Evolutionary conservation across 2,888 invertebrate genomes (phyloP).

Genomic region (Xiphydria camelus): DNA sequence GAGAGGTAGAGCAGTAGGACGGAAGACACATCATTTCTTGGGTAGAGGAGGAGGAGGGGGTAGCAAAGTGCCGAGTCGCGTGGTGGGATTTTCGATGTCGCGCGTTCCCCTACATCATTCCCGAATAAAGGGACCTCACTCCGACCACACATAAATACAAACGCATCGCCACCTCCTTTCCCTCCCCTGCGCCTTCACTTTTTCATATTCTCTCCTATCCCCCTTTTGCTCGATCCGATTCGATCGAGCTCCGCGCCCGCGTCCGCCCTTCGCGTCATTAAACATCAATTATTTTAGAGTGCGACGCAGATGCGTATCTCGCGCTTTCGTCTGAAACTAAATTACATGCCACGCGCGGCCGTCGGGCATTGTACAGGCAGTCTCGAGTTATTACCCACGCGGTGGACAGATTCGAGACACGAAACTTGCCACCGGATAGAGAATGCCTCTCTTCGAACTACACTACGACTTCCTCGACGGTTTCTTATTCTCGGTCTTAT

Average conservation of each 20-base stretch:
- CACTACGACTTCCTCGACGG: no score
- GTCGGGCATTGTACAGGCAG: no score
- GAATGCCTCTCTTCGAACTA: no score
- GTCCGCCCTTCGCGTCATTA: slow-evolving; percentile 5
- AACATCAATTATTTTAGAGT: slow-evolving; percentile 17
- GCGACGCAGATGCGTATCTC: slow-evolving; percentile 12
- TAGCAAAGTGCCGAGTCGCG: slow-evolving; percentile 9
- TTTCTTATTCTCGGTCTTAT: no score
- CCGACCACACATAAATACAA: slow-evolving; percentile 16
- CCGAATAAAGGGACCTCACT: slow-evolving; percentile 16
- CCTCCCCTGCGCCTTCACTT: slow-evolving; percentile 1
- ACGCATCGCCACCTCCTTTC: slow-evolving; percentile 7
- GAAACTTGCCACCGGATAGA: no score
- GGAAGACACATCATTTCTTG: no score
- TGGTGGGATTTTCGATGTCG: slow-evolving; percentile 12
- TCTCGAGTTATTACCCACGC: no score
- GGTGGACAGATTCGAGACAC: no score
- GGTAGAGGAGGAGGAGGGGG: no score
- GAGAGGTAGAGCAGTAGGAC: no score
- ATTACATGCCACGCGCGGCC: neutral
- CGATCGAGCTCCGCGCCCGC: neutral
- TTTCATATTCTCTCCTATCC: neutral
- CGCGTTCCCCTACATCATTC: slow-evolving; percentile 14
- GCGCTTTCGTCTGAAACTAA: neutral
- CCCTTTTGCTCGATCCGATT: neutral